Evolutionary conservation across 2,113 vertebrate species (phyloP).

Genomic region (Echinops telfairi): DNA sequence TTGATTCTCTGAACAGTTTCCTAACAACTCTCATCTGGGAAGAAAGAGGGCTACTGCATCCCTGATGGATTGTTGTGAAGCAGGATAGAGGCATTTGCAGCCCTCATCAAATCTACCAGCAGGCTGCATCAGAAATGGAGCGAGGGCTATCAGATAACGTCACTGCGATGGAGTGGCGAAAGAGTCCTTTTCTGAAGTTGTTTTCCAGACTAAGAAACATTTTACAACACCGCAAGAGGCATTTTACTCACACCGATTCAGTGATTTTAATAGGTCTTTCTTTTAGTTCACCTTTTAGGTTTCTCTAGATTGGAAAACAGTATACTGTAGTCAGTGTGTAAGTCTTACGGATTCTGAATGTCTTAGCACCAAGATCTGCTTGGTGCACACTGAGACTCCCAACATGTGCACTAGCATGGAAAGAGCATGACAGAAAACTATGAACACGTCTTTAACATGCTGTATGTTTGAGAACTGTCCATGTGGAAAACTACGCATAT

Average conservation of each 20-base stretch:
- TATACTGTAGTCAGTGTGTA: not conserved
- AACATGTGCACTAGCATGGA: not conserved
- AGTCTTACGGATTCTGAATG: conserved; percentile 8
- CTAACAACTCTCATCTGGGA: conserved; percentile 17
- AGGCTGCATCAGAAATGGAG: conserved; percentile 24
- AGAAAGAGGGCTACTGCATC: not conserved
- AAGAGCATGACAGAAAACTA: not conserved
- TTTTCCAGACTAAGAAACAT: not conserved
- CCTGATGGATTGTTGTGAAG: not conserved
- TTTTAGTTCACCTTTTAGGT: not conserved
- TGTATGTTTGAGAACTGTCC: not conserved
- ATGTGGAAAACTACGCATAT: not conserved
- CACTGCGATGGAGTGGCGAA: not conserved
- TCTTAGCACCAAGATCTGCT: conserved; percentile 17
- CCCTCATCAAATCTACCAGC: conserved; percentile 17
- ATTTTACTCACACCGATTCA: not conserved
- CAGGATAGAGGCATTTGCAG: not conserved
- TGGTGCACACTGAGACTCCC: not conserved
- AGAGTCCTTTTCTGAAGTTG: not conserved
- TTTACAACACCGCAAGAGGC: conserved; percentile 1
- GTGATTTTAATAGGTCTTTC: conserved; percentile 21
- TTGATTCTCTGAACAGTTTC: conserved; percentile 13
- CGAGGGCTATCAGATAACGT: not conserved
- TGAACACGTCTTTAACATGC: not conserved
- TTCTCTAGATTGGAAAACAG: not conserved